Conservation (phyloP, 2,113 vertebrate species). For the Chaenogobius annularis region DNA sequence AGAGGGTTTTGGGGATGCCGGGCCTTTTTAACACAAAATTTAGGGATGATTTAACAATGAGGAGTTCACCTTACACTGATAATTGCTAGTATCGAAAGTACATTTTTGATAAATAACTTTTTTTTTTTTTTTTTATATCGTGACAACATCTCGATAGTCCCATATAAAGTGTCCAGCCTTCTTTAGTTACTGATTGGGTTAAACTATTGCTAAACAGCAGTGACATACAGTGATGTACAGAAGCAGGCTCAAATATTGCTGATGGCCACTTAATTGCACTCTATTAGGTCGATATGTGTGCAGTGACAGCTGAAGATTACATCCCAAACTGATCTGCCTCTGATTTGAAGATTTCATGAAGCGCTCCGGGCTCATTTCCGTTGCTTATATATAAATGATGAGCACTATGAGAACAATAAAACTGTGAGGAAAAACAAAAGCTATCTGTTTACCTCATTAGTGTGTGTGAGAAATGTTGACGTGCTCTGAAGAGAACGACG, state of each 20-base stretch:
- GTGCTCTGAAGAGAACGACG: slow-evolving; percentile 62
- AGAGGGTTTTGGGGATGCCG: too few relatives aligned
- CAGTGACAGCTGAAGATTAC: slow-evolving; percentile 48
- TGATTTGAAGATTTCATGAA: slow-evolving; percentile 62
- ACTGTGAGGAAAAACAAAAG: slow-evolving; percentile 71
- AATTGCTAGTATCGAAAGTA: background rate
- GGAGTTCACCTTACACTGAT: background rate
- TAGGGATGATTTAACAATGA: too few relatives aligned
- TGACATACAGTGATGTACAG: too few relatives aligned
- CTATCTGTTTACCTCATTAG: slow-evolving; percentile 75
- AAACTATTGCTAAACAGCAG: background rate
- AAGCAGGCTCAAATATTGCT: too few relatives aligned
- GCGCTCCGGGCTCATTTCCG: slow-evolving; percentile 58
- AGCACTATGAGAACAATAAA: slow-evolving; percentile 61
- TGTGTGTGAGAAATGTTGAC: slow-evolving; percentile 66
- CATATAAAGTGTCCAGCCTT: background rate
- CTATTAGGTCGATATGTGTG: background rate
- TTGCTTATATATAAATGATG: slow-evolving; percentile 61
- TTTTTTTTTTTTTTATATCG: too few relatives aligned
- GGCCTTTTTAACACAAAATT: too few relatives aligned
- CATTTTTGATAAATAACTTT: background rate
- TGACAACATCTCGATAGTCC: background rate
- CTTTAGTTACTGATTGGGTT: too few relatives aligned
- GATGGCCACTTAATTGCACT: too few relatives aligned
- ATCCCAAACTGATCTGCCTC: slow-evolving; percentile 60